phyloP scores from a whole-genome alignment of 2,888 invertebrate species.

The Allacma fusca region DNA sequence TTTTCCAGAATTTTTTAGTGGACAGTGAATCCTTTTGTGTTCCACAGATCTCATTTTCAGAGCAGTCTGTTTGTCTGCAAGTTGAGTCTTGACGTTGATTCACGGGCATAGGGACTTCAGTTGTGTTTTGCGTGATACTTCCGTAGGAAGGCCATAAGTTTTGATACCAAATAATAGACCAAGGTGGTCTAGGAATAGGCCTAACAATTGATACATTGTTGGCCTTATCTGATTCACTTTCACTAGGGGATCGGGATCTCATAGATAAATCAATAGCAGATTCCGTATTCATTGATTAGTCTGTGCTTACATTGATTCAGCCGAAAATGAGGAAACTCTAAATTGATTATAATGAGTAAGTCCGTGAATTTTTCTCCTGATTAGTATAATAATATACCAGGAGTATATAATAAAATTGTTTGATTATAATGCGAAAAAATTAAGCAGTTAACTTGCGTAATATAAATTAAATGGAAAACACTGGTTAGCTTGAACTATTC shows the following conservation, averaged over 20 bases:
- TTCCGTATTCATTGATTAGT: slow-evolving; percentile 36
- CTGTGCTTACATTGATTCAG: background rate
- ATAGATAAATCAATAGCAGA: slow-evolving; percentile 58
- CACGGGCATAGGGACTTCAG: background rate
- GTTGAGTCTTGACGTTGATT: background rate
- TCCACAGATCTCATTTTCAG: background rate
- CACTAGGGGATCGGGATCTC: slow-evolving; percentile 36
- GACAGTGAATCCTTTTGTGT: background rate
- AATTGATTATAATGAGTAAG: too few species aligned
- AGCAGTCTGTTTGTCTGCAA: background rate
- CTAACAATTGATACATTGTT: slow-evolving; percentile 47
- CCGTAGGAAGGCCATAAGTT: slow-evolving; percentile 52
- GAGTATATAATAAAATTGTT: too few species aligned
- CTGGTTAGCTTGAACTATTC: too few species aligned
- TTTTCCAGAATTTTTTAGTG: background rate
- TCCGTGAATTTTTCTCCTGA: too few species aligned
- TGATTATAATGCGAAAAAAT: too few species aligned
- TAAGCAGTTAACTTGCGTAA: too few species aligned
- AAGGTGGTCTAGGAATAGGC: slow-evolving; percentile 60
- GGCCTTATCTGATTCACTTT: slow-evolving; percentile 27
- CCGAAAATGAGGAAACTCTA: too few species aligned
- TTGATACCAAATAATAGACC: slow-evolving; percentile 61
- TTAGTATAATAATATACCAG: too few species aligned
- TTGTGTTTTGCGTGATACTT: background rate
- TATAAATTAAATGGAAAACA: too few species aligned